These are phyloP conservation scores for Apis cerana DNA, from an alignment of 1,140 invertebrate species.

Conservation along the genomic window DNA sequence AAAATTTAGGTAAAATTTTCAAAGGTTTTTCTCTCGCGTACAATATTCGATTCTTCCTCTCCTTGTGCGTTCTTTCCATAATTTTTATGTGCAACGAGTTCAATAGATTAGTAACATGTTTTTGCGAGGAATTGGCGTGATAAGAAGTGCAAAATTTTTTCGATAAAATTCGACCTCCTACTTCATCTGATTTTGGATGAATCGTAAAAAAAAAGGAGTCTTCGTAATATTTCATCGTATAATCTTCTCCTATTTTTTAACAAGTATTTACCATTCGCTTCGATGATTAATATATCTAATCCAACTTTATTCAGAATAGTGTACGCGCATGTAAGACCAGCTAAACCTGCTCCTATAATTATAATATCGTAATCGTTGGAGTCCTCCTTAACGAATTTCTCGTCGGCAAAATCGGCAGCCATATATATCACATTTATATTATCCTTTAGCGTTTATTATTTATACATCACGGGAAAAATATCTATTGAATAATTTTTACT, in stretches of 20 bases:
- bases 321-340: conserved; percentile 68
- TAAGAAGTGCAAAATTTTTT: conserved; percentile 47
- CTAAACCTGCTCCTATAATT: conserved; percentile 69
- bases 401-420: conserved; percentile 23
- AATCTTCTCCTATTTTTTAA: too few species aligned
- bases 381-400: conserved; percentile 35
- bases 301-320: conserved; percentile 55
- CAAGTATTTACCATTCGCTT: conserved; percentile 56
- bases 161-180: conserved; percentile 59
- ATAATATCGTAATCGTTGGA: conserved; percentile 65
- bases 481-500: not conserved
- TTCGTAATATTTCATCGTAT: too few species aligned
- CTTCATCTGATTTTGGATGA: conserved; percentile 41
- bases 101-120: conserved; percentile 45
- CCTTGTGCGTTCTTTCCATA: not conserved
- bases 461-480: not conserved
- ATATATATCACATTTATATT: not conserved
- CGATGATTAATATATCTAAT: conserved; percentile 64
- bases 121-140: conserved; percentile 58
- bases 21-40: conserved; percentile 34
- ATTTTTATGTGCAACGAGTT: conserved; percentile 29
- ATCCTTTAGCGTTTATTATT: not conserved
- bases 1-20: conserved; percentile 33
- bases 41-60: conserved; percentile 24
- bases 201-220: too few species aligned